phyloP scores from a whole-genome alignment of 1,140 invertebrate genomes.

The Drosophila lacertosa region DNA sequence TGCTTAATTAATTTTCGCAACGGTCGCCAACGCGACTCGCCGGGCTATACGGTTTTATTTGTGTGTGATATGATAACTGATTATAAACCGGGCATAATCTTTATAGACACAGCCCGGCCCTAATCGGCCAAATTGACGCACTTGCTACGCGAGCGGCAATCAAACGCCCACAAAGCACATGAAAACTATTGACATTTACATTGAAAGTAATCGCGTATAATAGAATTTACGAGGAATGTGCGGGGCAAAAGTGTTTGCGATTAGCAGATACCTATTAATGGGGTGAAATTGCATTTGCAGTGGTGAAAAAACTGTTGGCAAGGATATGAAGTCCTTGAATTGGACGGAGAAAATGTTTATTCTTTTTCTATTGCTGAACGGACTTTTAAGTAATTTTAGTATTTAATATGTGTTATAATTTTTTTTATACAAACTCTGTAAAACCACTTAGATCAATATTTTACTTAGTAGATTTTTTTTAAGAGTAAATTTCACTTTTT shows the following conservation, averaged over 20 bases:
- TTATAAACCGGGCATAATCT: slow-evolving; percentile 44
- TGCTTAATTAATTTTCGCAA: slow-evolving; percentile 45
- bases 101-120: slow-evolving; percentile 17
- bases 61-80: slow-evolving; percentile 18
- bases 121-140: slow-evolving; percentile 48
- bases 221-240: not conserved
- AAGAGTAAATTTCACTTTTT: too few relatives aligned
- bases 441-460: too few relatives aligned
- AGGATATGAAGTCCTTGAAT: too few relatives aligned
- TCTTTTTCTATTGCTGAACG: too few relatives aligned
- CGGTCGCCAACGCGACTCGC: slow-evolving; percentile 15
- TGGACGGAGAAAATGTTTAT: too few relatives aligned
- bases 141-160: slow-evolving; percentile 14
- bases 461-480: too few relatives aligned
- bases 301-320: too few relatives aligned
- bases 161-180: slow-evolving; percentile 48
- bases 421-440: too few relatives aligned
- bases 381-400: too few relatives aligned
- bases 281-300: too few relatives aligned
- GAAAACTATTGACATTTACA: slow-evolving; percentile 33
- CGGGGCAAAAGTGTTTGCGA: not conserved
- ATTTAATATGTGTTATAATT: too few relatives aligned
- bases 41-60: not conserved
- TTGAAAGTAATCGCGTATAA: not conserved
- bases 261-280: not conserved